Percentiles rank a stretch among this genome's conserved stretches.
phyloP scores from a whole-genome alignment of 1,140 invertebrate species.

The Caerostris extrusa region DNA sequence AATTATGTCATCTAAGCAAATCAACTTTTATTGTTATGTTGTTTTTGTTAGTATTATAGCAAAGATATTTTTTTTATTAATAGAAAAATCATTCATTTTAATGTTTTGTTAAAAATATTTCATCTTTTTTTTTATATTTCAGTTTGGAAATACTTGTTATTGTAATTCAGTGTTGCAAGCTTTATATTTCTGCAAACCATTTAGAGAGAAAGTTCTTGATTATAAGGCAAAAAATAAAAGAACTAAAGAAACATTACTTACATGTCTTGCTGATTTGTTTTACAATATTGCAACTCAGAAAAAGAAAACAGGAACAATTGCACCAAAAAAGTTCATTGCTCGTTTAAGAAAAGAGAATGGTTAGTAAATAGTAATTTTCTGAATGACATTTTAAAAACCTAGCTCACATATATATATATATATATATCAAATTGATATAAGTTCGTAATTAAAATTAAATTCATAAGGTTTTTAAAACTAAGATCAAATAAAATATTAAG shows the following conservation, averaged over 20 bases:
- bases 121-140: conserved; percentile 80
- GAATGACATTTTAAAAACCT: too few species aligned
- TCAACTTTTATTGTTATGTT: too few species aligned
- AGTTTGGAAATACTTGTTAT: conserved; percentile 99
- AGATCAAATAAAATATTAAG: too few species aligned
- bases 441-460: too few species aligned
- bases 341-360: conserved; percentile 99
- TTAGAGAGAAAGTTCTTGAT: conserved; percentile 98
- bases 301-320: conserved; percentile 99
- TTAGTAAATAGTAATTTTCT: conserved; percentile 80
- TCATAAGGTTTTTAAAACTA: too few species aligned
- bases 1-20: too few species aligned
- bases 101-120: too few species aligned
- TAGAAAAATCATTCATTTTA: too few species aligned
- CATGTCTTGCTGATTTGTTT: conserved; percentile 98
- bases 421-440: too few species aligned
- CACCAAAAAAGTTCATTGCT: conserved; percentile 99
- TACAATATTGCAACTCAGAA: conserved; percentile 99
- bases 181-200: conserved; percentile 99
- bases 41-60: too few species aligned
- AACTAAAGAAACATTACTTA: conserved; percentile 98
- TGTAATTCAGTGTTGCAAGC: conserved; percentile 99
- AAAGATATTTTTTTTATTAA: too few species aligned
- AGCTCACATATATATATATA: too few species aligned
- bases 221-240: conserved; percentile 99